These are phyloP conservation scores for Caiman crocodilus DNA, from an alignment of 2,797 vertebrate species.

Conservation along the genomic window DNA sequence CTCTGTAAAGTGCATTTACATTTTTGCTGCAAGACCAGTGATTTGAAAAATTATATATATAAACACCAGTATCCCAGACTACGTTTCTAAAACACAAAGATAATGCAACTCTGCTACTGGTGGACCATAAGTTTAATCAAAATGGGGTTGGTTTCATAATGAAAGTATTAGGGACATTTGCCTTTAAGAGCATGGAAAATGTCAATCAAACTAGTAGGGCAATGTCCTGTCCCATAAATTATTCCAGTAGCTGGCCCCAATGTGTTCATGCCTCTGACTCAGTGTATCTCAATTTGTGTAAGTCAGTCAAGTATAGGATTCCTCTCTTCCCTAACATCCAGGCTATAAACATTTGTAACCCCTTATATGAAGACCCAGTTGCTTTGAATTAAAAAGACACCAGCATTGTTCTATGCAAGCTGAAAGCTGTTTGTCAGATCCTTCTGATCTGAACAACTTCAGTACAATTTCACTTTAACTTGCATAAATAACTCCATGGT, in stretches of 20 bases:
- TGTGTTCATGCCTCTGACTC: not conserved
- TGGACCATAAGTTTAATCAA: constrained; percentile 34
- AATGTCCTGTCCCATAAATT: constrained; percentile 7
- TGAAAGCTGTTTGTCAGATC: not conserved
- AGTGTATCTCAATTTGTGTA: constrained; percentile 37
- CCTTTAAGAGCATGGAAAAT: not conserved
- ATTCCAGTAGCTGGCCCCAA: not conserved
- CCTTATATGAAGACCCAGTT: not conserved
- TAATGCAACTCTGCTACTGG: constrained; percentile 14
- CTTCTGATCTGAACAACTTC: not conserved
- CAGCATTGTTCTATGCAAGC: not conserved
- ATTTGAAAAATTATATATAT: not conserved
- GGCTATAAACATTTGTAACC: not conserved
- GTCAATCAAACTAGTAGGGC: not conserved
- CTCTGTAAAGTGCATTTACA: not conserved
- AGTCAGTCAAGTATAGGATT: constrained; percentile 29
- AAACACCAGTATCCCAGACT: not conserved
- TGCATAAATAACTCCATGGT: not conserved
- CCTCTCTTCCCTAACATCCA: not conserved
- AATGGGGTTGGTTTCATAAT: constrained; percentile 40
- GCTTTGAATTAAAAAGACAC: not conserved
- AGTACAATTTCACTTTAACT: not conserved
- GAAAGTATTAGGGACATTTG: constrained; percentile 8
- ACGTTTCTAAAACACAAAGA: not conserved
- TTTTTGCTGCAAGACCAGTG: not conserved